Evolutionary conservation across 1,140 invertebrate species (phyloP).

Genomic region (Bicyclus anynana): DNA sequence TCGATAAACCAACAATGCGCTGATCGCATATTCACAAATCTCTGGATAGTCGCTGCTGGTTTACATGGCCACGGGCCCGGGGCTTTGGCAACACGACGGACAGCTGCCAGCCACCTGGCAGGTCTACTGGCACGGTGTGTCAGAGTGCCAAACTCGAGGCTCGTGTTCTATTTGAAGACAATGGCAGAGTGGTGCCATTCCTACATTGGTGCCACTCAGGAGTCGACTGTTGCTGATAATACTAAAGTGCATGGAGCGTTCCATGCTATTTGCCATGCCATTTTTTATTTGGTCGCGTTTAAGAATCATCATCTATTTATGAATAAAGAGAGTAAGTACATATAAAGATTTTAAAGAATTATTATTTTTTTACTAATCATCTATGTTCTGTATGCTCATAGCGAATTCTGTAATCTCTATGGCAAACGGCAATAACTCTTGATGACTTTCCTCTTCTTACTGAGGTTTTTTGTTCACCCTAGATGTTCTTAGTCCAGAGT

Average conservation of each 20-base stretch:
- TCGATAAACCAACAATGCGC: constrained; percentile 69
- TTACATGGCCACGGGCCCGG: constrained; percentile 54
- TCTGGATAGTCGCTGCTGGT: constrained; percentile 59
- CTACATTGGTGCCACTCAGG: constrained; percentile 68
- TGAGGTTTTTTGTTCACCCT: too few relatives aligned
- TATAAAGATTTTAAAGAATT: constrained; percentile 8
- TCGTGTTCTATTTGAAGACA: constrained; percentile 56
- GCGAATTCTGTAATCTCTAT: too few relatives aligned
- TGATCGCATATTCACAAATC: constrained; percentile 51
- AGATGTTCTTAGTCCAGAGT: too few relatives aligned
- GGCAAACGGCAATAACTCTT: too few relatives aligned
- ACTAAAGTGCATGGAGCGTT: constrained; percentile 88
- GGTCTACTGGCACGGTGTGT: constrained; percentile 64
- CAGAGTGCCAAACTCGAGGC: constrained; percentile 51
- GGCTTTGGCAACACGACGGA: constrained; percentile 58
- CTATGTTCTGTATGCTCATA: neutral
- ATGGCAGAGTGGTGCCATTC: constrained; percentile 75
- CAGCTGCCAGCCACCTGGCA: constrained; percentile 63
- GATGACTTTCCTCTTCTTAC: too few relatives aligned
- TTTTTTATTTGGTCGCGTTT: constrained; percentile 95
- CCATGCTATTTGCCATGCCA: constrained; percentile 91
- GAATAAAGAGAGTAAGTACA: constrained; percentile 84
- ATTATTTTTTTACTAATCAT: neutral
- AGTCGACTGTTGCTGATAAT: constrained; percentile 53
- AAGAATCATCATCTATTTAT: constrained; percentile 89